Evolutionary conservation across 2,888 invertebrate genomes (phyloP).

Genomic region (Nasonovia ribisnigri): DNA sequence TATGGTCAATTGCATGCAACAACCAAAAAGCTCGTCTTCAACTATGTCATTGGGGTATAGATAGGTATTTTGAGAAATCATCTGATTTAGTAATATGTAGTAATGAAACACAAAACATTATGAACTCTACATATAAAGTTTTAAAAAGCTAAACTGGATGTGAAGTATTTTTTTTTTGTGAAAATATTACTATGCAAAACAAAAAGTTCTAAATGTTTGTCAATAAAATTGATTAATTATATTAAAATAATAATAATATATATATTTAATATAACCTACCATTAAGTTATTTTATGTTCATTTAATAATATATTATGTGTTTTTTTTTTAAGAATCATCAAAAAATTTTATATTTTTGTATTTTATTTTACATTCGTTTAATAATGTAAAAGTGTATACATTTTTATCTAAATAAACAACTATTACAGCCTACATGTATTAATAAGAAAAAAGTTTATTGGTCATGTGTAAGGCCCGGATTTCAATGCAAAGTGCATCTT

Average conservation of each 20-base stretch:
- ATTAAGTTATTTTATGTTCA: not conserved
- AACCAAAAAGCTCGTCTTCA: conserved; percentile 59
- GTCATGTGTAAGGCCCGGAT: too few relatives aligned
- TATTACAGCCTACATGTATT: not conserved
- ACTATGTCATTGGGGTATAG: conserved; percentile 56
- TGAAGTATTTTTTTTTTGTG: not conserved
- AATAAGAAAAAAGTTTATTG: not conserved
- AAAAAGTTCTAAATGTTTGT: not conserved
- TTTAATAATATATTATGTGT: not conserved
- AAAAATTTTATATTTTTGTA: not conserved
- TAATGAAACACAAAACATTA: conserved; percentile 28
- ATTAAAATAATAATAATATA: not conserved
- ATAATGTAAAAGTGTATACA: too few relatives aligned
- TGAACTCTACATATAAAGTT: conserved; percentile 24
- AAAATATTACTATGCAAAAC: not conserved
- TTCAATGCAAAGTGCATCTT: too few relatives aligned
- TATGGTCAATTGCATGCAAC: conserved; percentile 53
- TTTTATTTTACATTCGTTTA: not conserved
- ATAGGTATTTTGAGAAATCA: conserved; percentile 46
- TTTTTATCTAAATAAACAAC: not conserved
- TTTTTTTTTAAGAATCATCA: not conserved
- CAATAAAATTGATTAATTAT: not conserved
- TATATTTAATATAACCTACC: not conserved
- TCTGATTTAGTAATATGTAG: not conserved
- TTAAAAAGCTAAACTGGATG: conserved; percentile 33